Evolutionary conservation across 2,113 vertebrate genomes (phyloP), one percentile per base, ranked within the genome.

Genomic region (Burhinus oedicnemus): DNA sequence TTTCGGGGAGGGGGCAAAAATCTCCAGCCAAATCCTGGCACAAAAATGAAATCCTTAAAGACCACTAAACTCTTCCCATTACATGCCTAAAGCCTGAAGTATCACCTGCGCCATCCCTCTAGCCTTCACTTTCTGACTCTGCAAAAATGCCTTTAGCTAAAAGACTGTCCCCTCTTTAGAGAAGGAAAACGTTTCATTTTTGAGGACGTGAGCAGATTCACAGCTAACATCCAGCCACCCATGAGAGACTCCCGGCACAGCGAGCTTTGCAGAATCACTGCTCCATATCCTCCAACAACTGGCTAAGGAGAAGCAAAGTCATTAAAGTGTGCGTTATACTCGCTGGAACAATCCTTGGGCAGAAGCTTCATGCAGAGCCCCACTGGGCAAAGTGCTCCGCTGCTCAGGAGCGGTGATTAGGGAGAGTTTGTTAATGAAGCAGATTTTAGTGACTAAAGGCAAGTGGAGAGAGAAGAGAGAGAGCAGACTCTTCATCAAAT

Each of bases 341-440:
- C 21, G 3, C 94, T 68, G 79, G 76, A 96, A 86, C 91, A 90
- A 84, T 76, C 92, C 83, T 91, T 11, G 76, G 90, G 93, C 91
- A 95, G 93, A 64, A 89, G 90, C 93, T 93, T 62, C 83, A 65
- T 7, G 34, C 82, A 80, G 71, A 93, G 90, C 92, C 91, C 93
- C 94, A 34, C 64, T 68, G 93, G 95, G 95, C 76, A 95, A 89
- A 93, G 87, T 27, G 93, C 90, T 96, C 34, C 0, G 1, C 92
- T 92, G 94, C 94, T 93, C 90, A 5, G 79, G 81, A 91, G 86
- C 30, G 2, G 85, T 88, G 85, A 96, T 97, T 95, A 95, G 93
- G 76, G 61, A 81, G 79, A 80, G 82, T 52, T 83, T 96, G 85
- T 95, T 97, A 97, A 96, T 94, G 96, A 97, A 83, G 93, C 90